Conservation (phyloP, 1,140 invertebrate species). For the Oryzaephilus surinamensis region DNA sequence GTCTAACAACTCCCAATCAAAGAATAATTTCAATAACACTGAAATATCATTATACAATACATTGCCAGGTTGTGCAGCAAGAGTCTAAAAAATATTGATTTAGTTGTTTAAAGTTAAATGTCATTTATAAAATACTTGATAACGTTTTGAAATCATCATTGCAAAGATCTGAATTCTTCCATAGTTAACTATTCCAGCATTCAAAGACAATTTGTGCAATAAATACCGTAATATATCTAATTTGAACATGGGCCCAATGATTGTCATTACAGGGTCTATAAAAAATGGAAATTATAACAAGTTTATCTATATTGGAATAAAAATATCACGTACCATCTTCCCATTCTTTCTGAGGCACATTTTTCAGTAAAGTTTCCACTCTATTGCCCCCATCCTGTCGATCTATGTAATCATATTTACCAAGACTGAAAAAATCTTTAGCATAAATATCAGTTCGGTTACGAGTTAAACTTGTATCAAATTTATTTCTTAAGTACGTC, state of each 20-base stretch:
- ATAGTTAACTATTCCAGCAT: conserved; percentile 14
- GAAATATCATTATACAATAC: no score
- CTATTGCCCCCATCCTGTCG: conserved; percentile 23
- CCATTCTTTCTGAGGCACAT: conserved; percentile 29
- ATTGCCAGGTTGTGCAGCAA: conserved; percentile 15
- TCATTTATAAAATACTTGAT: conserved; percentile 18
- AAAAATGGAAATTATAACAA: conserved; percentile 1
- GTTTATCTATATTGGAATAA: neutral
- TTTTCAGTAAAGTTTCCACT: conserved; percentile 22
- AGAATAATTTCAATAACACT: conserved; percentile 25
- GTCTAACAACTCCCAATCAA: conserved; percentile 23
- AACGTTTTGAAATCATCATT: conserved; percentile 24
- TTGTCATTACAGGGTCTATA: conserved; percentile 24
- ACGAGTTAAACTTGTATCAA: conserved; percentile 9
- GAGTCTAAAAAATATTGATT: conserved; percentile 16
- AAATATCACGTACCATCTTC: conserved; percentile 21
- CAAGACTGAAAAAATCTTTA: conserved; percentile 24
- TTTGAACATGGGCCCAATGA: conserved; percentile 25
- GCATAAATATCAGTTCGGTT: conserved; percentile 23
- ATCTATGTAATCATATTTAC: conserved; percentile 21
- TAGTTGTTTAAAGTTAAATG: conserved; percentile 6
- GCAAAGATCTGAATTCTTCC: conserved; percentile 27
- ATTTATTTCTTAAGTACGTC: conserved; percentile 15
- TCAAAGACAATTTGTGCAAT: conserved; percentile 23
- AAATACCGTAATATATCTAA: conserved; percentile 24